Evolutionary conservation across 2,797 vertebrate species (phyloP).

Genomic region (Pseudopleuronectes americanus): DNA sequence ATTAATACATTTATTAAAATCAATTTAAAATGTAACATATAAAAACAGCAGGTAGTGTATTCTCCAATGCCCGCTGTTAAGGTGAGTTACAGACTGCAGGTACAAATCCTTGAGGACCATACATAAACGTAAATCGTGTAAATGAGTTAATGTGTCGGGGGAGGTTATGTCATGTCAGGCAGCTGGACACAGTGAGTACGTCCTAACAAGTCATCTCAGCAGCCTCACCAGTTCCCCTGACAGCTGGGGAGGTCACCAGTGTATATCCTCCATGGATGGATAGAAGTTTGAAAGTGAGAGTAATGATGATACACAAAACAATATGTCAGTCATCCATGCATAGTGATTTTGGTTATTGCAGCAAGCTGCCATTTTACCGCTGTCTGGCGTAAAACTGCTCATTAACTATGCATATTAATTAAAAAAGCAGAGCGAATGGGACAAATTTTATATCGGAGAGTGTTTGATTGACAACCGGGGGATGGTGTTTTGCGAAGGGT

Average conservation of each 20-base stretch:
- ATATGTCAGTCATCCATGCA: constrained; percentile 60
- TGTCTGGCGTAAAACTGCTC: constrained; percentile 57
- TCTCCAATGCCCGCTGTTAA: neutral
- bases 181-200: constrained; percentile 12
- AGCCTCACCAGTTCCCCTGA: neutral
- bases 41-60: constrained; percentile 5
- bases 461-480: constrained; percentile 59
- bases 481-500: constrained; percentile 39
- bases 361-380: constrained; percentile 57
- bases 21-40: neutral
- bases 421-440: constrained; percentile 43
- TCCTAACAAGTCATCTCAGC: neutral
- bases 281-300: constrained; percentile 43
- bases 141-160: neutral
- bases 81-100: neutral
- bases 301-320: constrained; percentile 52
- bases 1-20: neutral
- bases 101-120: neutral
- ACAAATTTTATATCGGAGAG: constrained; percentile 26
- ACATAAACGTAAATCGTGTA: neutral
- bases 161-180: constrained; percentile 2
- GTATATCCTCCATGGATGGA: constrained; percentile 25
- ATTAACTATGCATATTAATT: constrained; percentile 70
- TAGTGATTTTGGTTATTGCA: constrained; percentile 50
- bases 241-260: constrained; percentile 16